Evolutionary conservation across 1,140 invertebrate species (phyloP), one percentile per base, ranked within the genome.

Genomic region (Latrodectus geometricus): DNA sequence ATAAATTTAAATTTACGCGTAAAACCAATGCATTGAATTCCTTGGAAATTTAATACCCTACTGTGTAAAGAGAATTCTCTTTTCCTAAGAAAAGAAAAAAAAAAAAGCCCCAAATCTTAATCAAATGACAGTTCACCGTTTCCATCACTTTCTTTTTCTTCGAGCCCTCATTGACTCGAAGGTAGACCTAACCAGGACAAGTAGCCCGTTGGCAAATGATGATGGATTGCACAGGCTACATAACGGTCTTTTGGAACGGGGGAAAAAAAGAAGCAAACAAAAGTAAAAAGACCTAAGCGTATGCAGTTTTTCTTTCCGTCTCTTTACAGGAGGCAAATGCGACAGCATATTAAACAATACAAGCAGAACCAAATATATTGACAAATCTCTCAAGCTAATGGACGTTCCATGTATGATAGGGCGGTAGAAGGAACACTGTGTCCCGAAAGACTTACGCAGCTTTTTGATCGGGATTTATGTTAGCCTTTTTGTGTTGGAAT

Each of bases 361-460:
- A 84, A 84, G 69, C 82, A 84, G 23, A 76, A 66, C 54, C 73
- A 84, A 68, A 84, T 84, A 66, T 84, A 84, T 84, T 84, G 82
- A 84, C 72, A 84, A 76, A 76, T 84, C 82, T 72, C 73, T 68
- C 48, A 9, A 52, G 35, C 49, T 84, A 84, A 84, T 84, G 82
- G 70, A 69, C 35, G 82, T 84, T 84, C 50, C 82, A 15, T 84
- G 82, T 84, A 84, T 69, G 82, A 69, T 61, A 48, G 20, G 82
- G 52, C 61, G 73, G 65, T 20, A 21, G 35, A 48, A 35, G 14
- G 23, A 15, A 48, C 11, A 8, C 8, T 23, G 68, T 9, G 68
- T 20, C 11, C 23, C 23, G 35, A 48, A 7, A 73, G 35, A 75
- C 52, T 75, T 20, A 15, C 74, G n/a, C 23, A 49, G 21, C 14